These are phyloP conservation scores for Dromiciops gliroides DNA, from an alignment of 2,113 vertebrate species.

Conservation along the genomic window DNA sequence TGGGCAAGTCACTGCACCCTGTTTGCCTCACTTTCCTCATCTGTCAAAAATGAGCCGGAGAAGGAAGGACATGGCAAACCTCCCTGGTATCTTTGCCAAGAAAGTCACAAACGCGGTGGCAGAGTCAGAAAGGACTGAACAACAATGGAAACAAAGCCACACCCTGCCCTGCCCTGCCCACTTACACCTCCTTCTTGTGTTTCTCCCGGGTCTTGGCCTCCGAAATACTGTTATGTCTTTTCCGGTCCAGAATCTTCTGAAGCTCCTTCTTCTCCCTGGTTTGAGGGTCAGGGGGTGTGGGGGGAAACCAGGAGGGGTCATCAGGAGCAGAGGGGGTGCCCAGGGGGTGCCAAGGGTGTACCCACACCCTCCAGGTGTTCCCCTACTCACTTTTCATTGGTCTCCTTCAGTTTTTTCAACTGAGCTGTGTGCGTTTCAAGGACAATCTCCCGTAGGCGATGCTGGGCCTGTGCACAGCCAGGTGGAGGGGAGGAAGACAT, in stretches of 20 bases:
- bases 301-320: background rate
- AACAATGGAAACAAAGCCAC: background rate
- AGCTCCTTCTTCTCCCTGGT: constrained; percentile 93
- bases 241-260: constrained; percentile 91
- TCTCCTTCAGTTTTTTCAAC: constrained; percentile 89
- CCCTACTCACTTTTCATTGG: constrained; percentile 86
- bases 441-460: constrained; percentile 86
- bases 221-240: constrained; percentile 90
- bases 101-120: background rate
- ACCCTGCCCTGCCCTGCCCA: background rate
- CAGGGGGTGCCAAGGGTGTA: background rate
- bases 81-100: background rate
- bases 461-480: constrained; percentile 80
- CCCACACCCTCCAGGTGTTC: constrained; percentile 62
- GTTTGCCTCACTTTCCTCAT: background rate
- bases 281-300: accelerated
- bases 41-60: background rate
- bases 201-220: constrained; percentile 89
- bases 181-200: constrained; percentile 88
- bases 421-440: constrained; percentile 85
- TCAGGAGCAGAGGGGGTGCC: background rate
- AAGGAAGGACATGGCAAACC: too few species aligned
- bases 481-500: background rate
- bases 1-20: too few species aligned
- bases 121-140: too few species aligned